A percentile compares a stretch with the other conserved stretches of the same genome.
These are phyloP conservation scores for Limosa lapponica DNA, from an alignment of 2,797 vertebrate species.

Conservation along the genomic window DNA sequence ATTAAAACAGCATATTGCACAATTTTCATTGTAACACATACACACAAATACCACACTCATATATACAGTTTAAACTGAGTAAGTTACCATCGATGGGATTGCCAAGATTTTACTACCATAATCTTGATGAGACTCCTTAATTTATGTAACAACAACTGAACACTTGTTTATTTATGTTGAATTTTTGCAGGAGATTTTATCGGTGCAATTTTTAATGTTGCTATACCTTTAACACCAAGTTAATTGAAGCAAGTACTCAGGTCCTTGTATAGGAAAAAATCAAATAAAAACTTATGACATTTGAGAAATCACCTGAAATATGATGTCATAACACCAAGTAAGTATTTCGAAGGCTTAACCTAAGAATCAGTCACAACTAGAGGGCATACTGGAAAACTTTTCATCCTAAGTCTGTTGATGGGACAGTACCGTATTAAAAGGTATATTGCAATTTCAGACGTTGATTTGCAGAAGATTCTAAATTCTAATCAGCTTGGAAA, in stretches of 20 bases:
- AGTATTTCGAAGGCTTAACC: neutral
- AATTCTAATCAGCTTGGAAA: neutral
- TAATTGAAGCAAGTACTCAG: neutral
- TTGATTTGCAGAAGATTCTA: neutral
- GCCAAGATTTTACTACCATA: neutral
- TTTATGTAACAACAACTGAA: neutral
- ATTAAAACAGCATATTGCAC: neutral
- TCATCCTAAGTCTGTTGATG: neutral
- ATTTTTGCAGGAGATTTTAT: neutral
- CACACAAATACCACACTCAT: neutral
- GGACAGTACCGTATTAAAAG: neutral
- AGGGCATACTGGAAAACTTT: neutral
- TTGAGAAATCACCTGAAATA: neutral
- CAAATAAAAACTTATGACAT: neutral
- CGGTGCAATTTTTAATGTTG: neutral
- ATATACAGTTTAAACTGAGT: neutral
- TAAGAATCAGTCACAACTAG: neutral
- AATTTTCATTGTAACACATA: neutral
- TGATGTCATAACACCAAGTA: neutral
- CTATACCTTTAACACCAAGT: neutral
- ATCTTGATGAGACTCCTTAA: neutral
- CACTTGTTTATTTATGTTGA: neutral
- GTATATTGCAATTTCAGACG: neutral
- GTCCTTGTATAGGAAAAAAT: neutral
- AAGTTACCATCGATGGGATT: neutral